These are phyloP conservation scores for Nettapus auritus DNA, from an alignment of 2,113 vertebrate genomes.

Conservation along the genomic window DNA sequence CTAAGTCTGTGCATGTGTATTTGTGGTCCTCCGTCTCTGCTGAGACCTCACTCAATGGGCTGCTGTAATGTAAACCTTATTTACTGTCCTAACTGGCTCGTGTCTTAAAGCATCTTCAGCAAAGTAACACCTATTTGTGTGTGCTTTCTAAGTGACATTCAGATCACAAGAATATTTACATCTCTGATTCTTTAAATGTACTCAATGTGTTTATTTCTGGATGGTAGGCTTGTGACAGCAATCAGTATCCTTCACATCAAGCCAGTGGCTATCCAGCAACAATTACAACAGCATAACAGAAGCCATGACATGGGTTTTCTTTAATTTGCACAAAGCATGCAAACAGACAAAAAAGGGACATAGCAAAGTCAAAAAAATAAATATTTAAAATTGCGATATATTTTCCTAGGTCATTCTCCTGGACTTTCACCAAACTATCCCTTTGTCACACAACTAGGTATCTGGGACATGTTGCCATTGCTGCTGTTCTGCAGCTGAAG, in stretches of 20 bases:
- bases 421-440: background rate
- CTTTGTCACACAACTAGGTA: background rate
- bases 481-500: background rate
- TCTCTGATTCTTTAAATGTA: background rate
- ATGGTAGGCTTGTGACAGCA: background rate
- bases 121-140: background rate
- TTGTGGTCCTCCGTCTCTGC: background rate
- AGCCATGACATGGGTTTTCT: background rate
- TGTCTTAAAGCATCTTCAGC: background rate
- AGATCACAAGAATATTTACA: background rate
- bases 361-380: background rate
- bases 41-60: rapidly evolving
- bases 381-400: background rate
- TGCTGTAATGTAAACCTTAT: background rate
- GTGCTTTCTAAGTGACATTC: background rate
- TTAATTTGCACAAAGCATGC: background rate
- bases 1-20: no score
- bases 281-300: background rate
- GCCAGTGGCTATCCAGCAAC: background rate
- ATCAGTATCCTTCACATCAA: background rate
- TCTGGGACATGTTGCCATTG: background rate
- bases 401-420: background rate
- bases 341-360: background rate
- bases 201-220: background rate
- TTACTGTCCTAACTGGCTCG: background rate